Evolutionary conservation across 2,888 invertebrate species (phyloP), one percentile per base, ranked within the genome.

Genomic region (Cordylochernes scorpioides): DNA sequence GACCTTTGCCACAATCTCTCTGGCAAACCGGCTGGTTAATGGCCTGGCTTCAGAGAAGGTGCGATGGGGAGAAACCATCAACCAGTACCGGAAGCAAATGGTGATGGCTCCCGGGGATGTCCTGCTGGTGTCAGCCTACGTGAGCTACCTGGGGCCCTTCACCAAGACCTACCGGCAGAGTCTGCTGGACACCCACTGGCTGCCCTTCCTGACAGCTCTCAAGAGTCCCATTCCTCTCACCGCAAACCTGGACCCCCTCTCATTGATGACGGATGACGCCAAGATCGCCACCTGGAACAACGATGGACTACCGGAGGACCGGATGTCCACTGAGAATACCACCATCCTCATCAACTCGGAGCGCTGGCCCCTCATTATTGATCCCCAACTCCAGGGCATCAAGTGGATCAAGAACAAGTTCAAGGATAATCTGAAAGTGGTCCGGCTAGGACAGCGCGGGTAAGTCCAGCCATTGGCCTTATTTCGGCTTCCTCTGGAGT

Each of bases 321-420:
- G 82, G 39, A 88, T 91, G 84, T 88, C 88, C 3, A 82, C 82
- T 24, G 88, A 91, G 57, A 91, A 91, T 53, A 88, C 88, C 3
- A 84, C 86, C 0, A 86, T 91, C 47, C 59, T 91, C 24, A 71
- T 75, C 1, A 84, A 73, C 49, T 84, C 84, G 5, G 86, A 82
- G 51, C 64, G 88, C 29, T 91, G 88, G 88, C 86, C 91, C 0
- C 58, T 91, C 24, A 84, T 91, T 75, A 88, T 91, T 45, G 88
- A 91, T 60, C 88, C 88, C 1, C 49, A 82, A 67, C 60, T 91
- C 31, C 82, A 84, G 65, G 84, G 86, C 8, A 69, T 86, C 3
- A 88, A 88, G 52, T 91, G 91, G 91, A 88, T 91, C 41, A 86
- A 78, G 51, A 74, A 75, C 48, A 78, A 75, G 50, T 86, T 80